Conservation (phyloP, 2,113 vertebrate genomes). For the Tychaedon coryphoeus region DNA sequence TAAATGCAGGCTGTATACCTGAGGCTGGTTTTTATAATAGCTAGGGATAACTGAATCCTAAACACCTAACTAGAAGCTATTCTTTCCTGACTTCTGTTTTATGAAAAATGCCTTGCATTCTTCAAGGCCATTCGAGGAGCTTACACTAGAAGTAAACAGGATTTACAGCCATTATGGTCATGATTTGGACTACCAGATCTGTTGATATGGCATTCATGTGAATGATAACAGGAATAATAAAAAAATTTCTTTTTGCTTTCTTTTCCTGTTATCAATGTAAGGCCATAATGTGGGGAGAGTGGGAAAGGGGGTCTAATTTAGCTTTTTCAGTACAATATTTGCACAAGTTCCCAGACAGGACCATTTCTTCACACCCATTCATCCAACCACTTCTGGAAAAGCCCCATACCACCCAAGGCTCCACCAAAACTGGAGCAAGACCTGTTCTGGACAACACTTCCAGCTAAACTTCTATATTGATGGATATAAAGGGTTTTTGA, state of each 20-base stretch:
- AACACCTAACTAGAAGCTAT: not conserved
- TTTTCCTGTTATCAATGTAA: not conserved
- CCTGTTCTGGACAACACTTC: not conserved
- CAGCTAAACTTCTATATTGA: not conserved
- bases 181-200: not conserved
- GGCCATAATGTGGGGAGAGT: not conserved
- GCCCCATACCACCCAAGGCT: not conserved
- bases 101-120: not conserved
- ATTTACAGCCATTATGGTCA: not conserved
- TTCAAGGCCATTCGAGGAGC: not conserved
- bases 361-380: rapidly evolving
- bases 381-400: not conserved
- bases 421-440: not conserved
- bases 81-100: not conserved
- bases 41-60: not conserved
- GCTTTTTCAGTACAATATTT: not conserved
- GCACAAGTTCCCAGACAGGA: not conserved
- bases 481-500: not conserved
- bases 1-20: not conserved
- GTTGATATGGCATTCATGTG: not conserved
- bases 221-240: not conserved
- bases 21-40: not conserved
- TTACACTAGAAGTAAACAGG: not conserved
- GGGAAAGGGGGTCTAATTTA: not conserved
- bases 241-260: not conserved